These are phyloP conservation scores for Orycteropus afer DNA, from an alignment of 2,113 vertebrate genomes.

Conservation along the genomic window DNA sequence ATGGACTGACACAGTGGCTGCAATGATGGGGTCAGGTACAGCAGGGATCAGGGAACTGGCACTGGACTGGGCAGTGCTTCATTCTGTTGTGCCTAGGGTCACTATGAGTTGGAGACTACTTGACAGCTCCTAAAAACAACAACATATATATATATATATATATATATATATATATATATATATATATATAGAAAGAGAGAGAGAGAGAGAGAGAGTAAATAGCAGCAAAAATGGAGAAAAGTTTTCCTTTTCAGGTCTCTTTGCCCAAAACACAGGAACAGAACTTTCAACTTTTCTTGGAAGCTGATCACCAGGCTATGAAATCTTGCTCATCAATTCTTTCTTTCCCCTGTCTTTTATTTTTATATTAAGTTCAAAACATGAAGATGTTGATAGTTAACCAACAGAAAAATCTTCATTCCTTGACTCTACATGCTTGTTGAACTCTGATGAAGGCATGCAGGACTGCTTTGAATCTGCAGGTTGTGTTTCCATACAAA, in stretches of 20 bases:
- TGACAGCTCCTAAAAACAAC: too few species aligned
- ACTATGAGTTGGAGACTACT: too few species aligned
- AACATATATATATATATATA: too few species aligned
- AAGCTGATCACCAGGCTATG: constrained; percentile 20
- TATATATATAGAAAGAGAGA: too few species aligned
- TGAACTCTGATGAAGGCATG: background rate
- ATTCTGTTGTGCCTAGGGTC: too few species aligned
- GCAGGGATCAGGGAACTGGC: too few species aligned
- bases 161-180: too few species aligned
- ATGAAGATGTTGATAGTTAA: constrained; percentile 43
- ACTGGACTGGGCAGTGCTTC: too few species aligned
- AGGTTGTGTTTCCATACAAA: background rate
- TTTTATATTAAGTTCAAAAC: constrained; percentile 53
- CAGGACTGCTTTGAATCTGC: constrained; percentile 36
- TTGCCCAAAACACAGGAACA: constrained; percentile 16
- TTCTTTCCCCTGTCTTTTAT: constrained; percentile 54
- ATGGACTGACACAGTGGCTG: too few species aligned
- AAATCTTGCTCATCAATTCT: constrained; percentile 55
- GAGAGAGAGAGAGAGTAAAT: too few species aligned
- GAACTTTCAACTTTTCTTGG: constrained; percentile 35
- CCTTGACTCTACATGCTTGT: background rate
- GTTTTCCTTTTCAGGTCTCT: background rate
- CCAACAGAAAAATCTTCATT: constrained; percentile 19
- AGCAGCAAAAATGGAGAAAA: background rate
- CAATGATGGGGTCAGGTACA: too few species aligned